Evolutionary conservation across 1,140 invertebrate species (phyloP).

Genomic region (Homarus americanus): DNA sequence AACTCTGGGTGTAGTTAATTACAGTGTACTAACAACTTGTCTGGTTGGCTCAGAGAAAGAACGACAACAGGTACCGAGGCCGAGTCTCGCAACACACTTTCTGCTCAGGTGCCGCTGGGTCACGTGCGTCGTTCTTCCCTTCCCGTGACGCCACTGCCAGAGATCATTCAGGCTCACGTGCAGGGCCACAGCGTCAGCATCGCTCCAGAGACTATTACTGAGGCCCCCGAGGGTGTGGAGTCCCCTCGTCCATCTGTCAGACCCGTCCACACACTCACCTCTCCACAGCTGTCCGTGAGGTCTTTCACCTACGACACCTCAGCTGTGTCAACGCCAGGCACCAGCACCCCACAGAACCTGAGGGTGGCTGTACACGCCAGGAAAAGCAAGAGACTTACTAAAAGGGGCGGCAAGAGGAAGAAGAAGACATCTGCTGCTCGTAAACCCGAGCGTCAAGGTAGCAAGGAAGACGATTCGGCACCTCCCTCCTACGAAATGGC

Average conservation of each 20-base stretch:
- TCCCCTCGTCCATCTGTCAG: neutral
- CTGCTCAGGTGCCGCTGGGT: neutral
- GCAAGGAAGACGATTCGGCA: slow-evolving; percentile 45
- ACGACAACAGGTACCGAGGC: neutral
- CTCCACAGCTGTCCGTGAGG: slow-evolving; percentile 22
- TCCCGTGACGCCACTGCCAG: slow-evolving; percentile 45
- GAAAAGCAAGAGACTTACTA: slow-evolving; percentile 16
- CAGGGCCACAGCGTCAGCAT: slow-evolving; percentile 60
- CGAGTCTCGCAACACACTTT: neutral
- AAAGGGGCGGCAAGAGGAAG: slow-evolving; percentile 34
- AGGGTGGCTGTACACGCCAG: neutral
- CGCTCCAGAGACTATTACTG: slow-evolving; percentile 57
- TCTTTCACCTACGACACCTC: slow-evolving; percentile 40
- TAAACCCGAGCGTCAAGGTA: neutral
- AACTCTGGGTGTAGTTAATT: no score
- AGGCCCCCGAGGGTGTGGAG: slow-evolving; percentile 37
- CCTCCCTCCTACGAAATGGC: slow-evolving; percentile 62
- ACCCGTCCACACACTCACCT: slow-evolving; percentile 31
- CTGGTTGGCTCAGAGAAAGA: no score
- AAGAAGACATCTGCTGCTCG: neutral
- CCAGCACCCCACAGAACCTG: slow-evolving; percentile 8
- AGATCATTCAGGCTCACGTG: slow-evolving; percentile 30
- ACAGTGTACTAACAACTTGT: no score
- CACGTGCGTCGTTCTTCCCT: slow-evolving; percentile 61
- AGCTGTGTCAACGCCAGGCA: slow-evolving; percentile 37